Percentiles rank a stretch among this genome's conserved stretches.
phyloP scores from a whole-genome alignment of 2,888 invertebrate species.

The Thecophora atra region DNA sequence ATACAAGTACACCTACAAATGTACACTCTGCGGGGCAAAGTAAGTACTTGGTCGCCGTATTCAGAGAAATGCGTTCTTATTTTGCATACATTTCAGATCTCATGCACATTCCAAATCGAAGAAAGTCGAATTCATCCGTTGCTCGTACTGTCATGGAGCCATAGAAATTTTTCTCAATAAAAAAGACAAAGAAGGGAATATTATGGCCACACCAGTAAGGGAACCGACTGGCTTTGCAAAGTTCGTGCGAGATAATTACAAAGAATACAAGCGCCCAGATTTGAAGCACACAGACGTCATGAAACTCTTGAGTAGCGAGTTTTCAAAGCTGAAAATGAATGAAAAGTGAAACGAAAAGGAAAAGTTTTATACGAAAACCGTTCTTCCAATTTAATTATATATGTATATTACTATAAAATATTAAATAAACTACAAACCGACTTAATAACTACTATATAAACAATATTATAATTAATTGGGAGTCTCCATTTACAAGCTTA shows the following conservation, averaged over 20 bases:
- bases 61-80: constrained; percentile 16
- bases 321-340: constrained; percentile 52
- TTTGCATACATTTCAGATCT: constrained; percentile 52
- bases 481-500: background rate
- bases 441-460: background rate
- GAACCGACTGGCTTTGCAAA: constrained; percentile 64
- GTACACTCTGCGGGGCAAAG: constrained; percentile 77
- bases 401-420: too few species aligned
- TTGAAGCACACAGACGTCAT: constrained; percentile 62
- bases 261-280: constrained; percentile 56
- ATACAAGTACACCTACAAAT: constrained; percentile 88
- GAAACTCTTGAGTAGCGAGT: constrained; percentile 61
- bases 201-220: constrained; percentile 56
- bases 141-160: constrained; percentile 59
- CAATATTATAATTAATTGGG: background rate
- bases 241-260: constrained; percentile 64
- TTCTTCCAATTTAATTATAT: background rate
- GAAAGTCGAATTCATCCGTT: constrained; percentile 63
- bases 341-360: constrained; percentile 32
- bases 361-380: too few species aligned
- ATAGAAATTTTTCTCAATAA: constrained; percentile 62
- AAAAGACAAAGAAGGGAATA: constrained; percentile 61
- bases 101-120: constrained; percentile 64
- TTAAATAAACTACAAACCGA: too few species aligned
- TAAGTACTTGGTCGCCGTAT: constrained; percentile 58